Percentiles rank a stretch among this genome's conserved stretches.
Conservation (phyloP, 1,140 invertebrate genomes). For the Brachionus rubens region DNA sequence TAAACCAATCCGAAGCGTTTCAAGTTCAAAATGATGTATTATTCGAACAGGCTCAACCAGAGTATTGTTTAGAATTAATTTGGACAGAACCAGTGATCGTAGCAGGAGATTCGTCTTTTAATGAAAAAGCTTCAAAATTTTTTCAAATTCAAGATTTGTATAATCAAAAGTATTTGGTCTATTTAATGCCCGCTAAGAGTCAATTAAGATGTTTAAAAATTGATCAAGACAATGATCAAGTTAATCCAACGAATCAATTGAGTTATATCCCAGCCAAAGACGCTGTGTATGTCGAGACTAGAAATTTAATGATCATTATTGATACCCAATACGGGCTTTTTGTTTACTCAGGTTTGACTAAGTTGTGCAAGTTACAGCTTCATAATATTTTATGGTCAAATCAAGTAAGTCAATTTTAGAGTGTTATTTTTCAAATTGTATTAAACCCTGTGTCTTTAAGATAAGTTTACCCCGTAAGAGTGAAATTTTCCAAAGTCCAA, state of each 20-base stretch:
- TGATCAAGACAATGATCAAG: neutral
- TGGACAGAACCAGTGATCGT: slow-evolving; percentile 36
- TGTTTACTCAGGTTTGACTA: slow-evolving; percentile 36
- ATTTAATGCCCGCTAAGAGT: slow-evolving; percentile 32
- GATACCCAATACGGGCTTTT: neutral
- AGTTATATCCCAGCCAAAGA: slow-evolving; percentile 32
- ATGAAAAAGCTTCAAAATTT: slow-evolving; percentile 38
- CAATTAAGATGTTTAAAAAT: slow-evolving; percentile 42
- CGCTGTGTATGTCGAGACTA: slow-evolving; percentile 3
- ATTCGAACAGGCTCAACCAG: slow-evolving; percentile 19
- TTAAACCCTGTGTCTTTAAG: too few species aligned
- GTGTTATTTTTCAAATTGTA: too few species aligned
- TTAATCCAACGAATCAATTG: neutral
- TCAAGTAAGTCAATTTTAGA: neutral
- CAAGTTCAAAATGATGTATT: neutral
- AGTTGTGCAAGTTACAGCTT: slow-evolving; percentile 36
- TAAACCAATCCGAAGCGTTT: slow-evolving; percentile 9
- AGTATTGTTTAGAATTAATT: slow-evolving; percentile 37
- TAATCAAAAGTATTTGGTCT: slow-evolving; percentile 36
- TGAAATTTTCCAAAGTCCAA: slow-evolving; percentile 35
- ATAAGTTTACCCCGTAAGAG: too few species aligned
- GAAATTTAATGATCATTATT: slow-evolving; percentile 39
- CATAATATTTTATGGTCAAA: slow-evolving; percentile 38
- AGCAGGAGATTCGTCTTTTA: slow-evolving; percentile 28
- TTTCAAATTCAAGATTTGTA: slow-evolving; percentile 28